Percentiles rank a stretch among this genome's conserved stretches.
Evolutionary conservation across 2,113 vertebrate genomes (phyloP).

Genomic region (Cisticola juncidis): DNA sequence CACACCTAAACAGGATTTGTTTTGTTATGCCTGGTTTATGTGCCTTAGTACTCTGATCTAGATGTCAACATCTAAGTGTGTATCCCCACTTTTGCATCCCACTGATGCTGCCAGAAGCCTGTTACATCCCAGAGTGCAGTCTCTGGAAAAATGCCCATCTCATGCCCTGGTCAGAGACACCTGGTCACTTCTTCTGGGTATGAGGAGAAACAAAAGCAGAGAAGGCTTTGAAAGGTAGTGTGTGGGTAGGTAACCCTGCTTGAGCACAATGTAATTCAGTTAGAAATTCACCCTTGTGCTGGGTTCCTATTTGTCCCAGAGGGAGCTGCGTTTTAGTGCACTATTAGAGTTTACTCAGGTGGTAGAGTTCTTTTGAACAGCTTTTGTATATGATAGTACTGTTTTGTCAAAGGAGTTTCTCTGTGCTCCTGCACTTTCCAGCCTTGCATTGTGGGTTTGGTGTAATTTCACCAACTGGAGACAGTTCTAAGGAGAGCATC

Average conservation of each 20-base stretch:
- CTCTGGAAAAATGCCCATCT: neutral
- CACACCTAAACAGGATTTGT: neutral
- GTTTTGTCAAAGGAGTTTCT: neutral
- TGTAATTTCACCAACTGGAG: neutral
- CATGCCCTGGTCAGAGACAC: neutral
- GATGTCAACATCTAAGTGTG: neutral
- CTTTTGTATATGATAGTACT: neutral
- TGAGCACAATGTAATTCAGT: neutral
- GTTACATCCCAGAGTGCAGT: neutral
- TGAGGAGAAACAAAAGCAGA: neutral
- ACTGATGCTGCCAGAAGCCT: neutral
- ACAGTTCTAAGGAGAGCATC: neutral
- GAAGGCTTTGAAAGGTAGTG: neutral
- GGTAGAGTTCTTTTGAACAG: neutral
- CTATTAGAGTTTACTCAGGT: neutral
- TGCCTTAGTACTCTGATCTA: neutral
- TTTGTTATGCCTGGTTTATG: neutral
- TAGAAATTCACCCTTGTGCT: neutral
- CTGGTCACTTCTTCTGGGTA: neutral
- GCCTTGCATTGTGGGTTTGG: neutral
- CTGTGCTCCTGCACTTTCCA: neutral
- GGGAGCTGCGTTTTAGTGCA: neutral
- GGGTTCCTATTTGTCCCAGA: neutral
- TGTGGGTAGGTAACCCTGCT: neutral
- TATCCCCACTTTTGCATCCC: accelerated